Base-by-base conservation (phyloP, 2,888 invertebrate species). In the Cheilosia grossa region DNA sequence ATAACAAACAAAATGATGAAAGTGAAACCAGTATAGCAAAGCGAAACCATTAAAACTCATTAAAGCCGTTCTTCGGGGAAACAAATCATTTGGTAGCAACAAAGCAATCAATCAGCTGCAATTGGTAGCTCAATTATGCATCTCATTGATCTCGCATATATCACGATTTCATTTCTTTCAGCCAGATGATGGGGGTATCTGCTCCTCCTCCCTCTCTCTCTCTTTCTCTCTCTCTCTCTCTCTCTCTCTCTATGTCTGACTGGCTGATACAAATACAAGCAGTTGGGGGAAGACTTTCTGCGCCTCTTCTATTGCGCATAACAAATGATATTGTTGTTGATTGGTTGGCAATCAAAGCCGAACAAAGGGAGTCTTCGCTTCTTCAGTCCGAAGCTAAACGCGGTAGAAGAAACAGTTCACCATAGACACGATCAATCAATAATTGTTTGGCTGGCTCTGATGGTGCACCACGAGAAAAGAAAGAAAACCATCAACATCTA, bases 101-200 rank as follows among this genome's bases (percentile, higher is more conserved):
- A 88, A 90, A 89, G 87, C 90, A 90, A 90, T 90, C 90, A 90
- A 90, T 90, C 90, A 90, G 88, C 90, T 88, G 89, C 90, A 90
- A 90, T 90, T 90, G 91, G 89, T 89, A 90, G 90, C 90, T 90
- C 90, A 91, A 90, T 90, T 90, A 90, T 90, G 89, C 90, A 89
- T 89, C 90, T 89, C 88, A 87, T 88, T 88, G 88, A 88, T 87
- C 87, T 87, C 86, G 81, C 88, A 87, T 85, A 85, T 81, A 85
- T 85, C 85, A 85, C 81, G 85, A 85, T 81, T 85, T 77, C 72
- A 77, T 81, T 83, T 85, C 72, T 77, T 51, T 27, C 42, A 83
- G 63, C 49, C 80, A 75, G 74, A 74, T 67, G 63, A 73, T 73
- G 67, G 51, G 69, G 72, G n/a, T 19, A 49, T 19, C 49, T 51